Evolutionary conservation across 2,113 vertebrate species (phyloP), one percentile per base, ranked within the genome.

Genomic region (Mus pahari): DNA sequence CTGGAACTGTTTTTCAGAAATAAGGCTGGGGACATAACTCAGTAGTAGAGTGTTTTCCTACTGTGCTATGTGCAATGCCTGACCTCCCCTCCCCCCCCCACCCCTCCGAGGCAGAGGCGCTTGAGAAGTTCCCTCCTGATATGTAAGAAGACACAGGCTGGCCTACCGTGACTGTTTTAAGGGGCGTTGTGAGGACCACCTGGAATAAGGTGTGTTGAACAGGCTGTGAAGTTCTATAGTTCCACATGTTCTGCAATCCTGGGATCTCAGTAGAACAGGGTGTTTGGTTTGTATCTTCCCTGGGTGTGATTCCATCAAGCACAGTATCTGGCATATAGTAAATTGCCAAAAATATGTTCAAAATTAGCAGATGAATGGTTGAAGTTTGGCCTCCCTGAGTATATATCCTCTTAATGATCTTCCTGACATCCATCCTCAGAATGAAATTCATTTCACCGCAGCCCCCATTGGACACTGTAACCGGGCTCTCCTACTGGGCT

Each of bases 1-100:
- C 31, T 33, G n/a, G n/a, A 71, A 22, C 58, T 45, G 20, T 42
- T 94, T 89, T 79, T 90, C 82, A 83, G 78, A 89, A 91, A 89
- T 86, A 64, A 91, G 88, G n/a, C 42, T 60, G 60, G 12, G 66
- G n/a, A 33, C 64, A 33, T 68, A 33, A 19, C 45, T 81, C 31
- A 14, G 42, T 33, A 48, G 48, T 28, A 33, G 6, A 71, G 68
- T 17, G 2, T 3, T 79, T 91, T 28, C 22, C 45, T 28, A 13
- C 26, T 66, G 1, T 68, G 12, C 26, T 53, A 39, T 64, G 62
- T 12, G 19, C 79, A 48, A 68, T 50, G 28, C 58, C 58, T 20
- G 16, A 17, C 9, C 55, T 36, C 66, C 10, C n/a, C n/a, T n/a
- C n/a, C n/a, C n/a, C n/a, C n/a, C n/a, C n/a, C n/a, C n/a, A n/a